A percentile compares a stretch with the other conserved stretches of the same genome.
phyloP scores from a whole-genome alignment of 2,888 invertebrate species.

The Polymixis lichenea region DNA sequence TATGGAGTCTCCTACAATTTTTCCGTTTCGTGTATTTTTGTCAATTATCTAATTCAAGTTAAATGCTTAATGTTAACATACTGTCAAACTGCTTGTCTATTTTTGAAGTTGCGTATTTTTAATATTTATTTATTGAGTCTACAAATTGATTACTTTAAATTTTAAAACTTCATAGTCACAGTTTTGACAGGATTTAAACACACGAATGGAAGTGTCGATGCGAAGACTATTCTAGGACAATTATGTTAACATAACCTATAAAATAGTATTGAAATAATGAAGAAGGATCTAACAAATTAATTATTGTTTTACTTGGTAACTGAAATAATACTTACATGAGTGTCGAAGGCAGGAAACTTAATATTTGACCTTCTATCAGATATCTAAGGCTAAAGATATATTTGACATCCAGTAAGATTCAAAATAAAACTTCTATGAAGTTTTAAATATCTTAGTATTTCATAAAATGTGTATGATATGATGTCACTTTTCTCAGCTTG shows the following conservation, averaged over 20 bases:
- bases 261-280: slow-evolving; percentile 22
- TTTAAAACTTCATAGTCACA: not conserved
- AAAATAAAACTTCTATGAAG: slow-evolving; percentile 38
- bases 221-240: slow-evolving; percentile 37
- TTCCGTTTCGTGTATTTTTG: slow-evolving; percentile 47
- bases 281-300: slow-evolving; percentile 10
- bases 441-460: slow-evolving; percentile 47
- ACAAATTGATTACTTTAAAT: not conserved
- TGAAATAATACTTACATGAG: slow-evolving; percentile 53
- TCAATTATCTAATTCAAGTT: slow-evolving; percentile 32
- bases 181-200: slow-evolving; percentile 48
- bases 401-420: slow-evolving; percentile 5
- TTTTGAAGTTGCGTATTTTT: not conserved
- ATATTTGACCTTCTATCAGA: slow-evolving; percentile 7
- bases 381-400: slow-evolving; percentile 6
- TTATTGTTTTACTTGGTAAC: slow-evolving; percentile 57
- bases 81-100: slow-evolving; percentile 26
- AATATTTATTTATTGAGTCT: slow-evolving; percentile 6
- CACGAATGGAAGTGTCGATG: slow-evolving; percentile 31
- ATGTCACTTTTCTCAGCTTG: not conserved
- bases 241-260: slow-evolving; percentile 21
- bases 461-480: slow-evolving; percentile 38
- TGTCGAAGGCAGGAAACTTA: slow-evolving; percentile 12
- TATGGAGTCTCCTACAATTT: slow-evolving; percentile 52
- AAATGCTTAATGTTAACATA: slow-evolving; percentile 38